A percentile compares a stretch with the other conserved stretches of the same genome.
These are phyloP conservation scores for Nautilus pompilius DNA, from an alignment of 1,140 invertebrate genomes.

Conservation along the genomic window DNA sequence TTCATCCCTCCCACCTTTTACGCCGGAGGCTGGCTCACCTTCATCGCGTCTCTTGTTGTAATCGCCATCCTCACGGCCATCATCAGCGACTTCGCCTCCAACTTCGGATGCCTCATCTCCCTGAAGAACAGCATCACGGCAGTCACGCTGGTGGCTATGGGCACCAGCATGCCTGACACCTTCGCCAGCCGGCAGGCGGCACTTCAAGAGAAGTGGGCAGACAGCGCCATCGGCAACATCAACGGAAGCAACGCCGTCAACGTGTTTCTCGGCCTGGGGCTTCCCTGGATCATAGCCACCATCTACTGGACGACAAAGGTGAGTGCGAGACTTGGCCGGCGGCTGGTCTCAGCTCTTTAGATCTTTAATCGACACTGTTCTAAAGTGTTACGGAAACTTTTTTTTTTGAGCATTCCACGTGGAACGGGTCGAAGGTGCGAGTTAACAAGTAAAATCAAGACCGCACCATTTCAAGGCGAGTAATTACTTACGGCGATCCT, in stretches of 20 bases:
- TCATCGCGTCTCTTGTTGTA: conserved; percentile 60
- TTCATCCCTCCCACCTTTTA: conserved; percentile 63
- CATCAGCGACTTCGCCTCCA: conserved; percentile 64
- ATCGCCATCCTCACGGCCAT: conserved; percentile 67
- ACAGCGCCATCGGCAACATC: conserved; percentile 60
- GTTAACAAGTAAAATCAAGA: not conserved
- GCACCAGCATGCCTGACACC: conserved; percentile 70
- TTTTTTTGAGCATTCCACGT: not conserved
- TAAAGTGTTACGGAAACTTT: not conserved
- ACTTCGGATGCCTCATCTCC: conserved; percentile 66
- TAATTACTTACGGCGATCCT: not conserved
- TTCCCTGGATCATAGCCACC: conserved; percentile 66
- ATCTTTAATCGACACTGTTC: not conserved
- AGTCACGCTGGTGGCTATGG: conserved; percentile 70
- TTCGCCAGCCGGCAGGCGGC: conserved; percentile 61
- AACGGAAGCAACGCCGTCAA: conserved; percentile 63
- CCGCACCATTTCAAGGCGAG: not conserved
- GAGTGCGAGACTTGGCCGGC: conserved; percentile 8
- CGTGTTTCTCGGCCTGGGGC: conserved; percentile 68
- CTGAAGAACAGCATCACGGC: conserved; percentile 64
- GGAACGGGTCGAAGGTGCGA: not conserved
- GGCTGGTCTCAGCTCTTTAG: not conserved
- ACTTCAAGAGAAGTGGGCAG: conserved; percentile 56
- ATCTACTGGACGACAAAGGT: conserved; percentile 61
- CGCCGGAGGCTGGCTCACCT: conserved; percentile 65